Evolutionary conservation across 1,140 invertebrate species (phyloP).

Genomic region (Drosophila rhopaloa): DNA sequence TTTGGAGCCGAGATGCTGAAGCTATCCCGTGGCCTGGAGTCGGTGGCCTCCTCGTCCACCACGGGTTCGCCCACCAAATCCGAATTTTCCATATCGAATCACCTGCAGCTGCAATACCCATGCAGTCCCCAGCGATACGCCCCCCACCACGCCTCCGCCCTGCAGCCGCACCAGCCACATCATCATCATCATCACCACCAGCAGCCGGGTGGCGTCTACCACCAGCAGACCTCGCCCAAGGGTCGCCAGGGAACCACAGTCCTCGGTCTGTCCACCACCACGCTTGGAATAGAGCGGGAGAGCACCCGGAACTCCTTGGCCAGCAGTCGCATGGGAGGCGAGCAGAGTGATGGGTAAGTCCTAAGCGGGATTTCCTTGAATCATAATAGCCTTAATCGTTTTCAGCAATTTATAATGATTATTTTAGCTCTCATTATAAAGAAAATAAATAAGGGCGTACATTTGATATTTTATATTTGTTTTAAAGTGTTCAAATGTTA

Average conservation of each 20-base stretch:
- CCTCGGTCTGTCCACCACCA: constrained; percentile 51
- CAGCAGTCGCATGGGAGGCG: constrained; percentile 64
- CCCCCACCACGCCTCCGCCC: constrained; percentile 25
- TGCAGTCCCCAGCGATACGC: constrained; percentile 69
- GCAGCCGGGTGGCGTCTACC: constrained; percentile 39
- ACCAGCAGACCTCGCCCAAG: constrained; percentile 61
- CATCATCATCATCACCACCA: constrained; percentile 39
- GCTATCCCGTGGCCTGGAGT: constrained; percentile 90
- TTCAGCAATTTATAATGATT: not conserved
- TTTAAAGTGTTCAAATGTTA: too few species aligned
- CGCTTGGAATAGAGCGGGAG: constrained; percentile 61
- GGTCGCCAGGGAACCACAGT: constrained; percentile 39
- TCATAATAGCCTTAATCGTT: not conserved
- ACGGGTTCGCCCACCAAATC: constrained; percentile 82
- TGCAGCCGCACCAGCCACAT: constrained; percentile 8
- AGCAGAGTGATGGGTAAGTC: constrained; percentile 72
- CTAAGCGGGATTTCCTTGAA: not conserved
- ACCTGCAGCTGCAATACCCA: constrained; percentile 59
- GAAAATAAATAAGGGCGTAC: too few species aligned
- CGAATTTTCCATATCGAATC: constrained; percentile 77
- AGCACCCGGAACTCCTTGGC: constrained; percentile 71
- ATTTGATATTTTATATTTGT: too few species aligned
- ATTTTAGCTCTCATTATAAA: too few species aligned
- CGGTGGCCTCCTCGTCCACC: constrained; percentile 85
- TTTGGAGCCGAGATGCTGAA: constrained; percentile 93